Evolutionary conservation across 2,888 invertebrate species (phyloP).

Genomic region (Macropis europaea): DNA sequence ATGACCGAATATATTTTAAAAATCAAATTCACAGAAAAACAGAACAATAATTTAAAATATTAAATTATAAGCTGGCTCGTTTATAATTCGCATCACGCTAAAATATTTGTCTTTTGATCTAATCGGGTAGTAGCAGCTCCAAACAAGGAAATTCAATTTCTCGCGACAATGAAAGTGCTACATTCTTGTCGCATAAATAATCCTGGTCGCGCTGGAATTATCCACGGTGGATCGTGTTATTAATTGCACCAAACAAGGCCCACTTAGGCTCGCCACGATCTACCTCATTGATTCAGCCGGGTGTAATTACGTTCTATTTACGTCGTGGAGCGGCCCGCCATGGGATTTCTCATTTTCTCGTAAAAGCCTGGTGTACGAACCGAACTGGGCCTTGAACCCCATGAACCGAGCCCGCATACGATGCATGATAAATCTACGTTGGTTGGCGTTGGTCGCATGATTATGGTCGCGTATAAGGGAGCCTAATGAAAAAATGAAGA

Average conservation of each 20-base stretch:
- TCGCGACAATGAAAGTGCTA: not conserved
- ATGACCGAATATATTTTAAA: too few relatives aligned
- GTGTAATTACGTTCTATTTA: slow-evolving; percentile 57
- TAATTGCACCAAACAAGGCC: slow-evolving; percentile 49
- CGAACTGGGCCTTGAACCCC: slow-evolving; percentile 41
- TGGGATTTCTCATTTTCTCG: slow-evolving; percentile 53
- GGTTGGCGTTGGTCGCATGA: slow-evolving; percentile 26
- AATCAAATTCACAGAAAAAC: too few relatives aligned
- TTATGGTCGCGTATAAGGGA: slow-evolving; percentile 42
- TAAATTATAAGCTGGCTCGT: too few relatives aligned
- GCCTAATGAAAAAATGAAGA: slow-evolving; percentile 39
- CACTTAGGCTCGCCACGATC: not conserved
- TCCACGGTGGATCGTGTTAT: not conserved
- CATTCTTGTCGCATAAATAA: not conserved
- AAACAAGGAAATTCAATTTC: slow-evolving; percentile 13
- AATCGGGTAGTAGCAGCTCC: too few relatives aligned
- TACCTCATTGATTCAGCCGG: slow-evolving; percentile 26
- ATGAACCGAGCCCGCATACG: slow-evolving; percentile 47
- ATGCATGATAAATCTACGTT: slow-evolving; percentile 59
- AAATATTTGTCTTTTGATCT: too few relatives aligned
- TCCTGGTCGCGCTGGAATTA: not conserved
- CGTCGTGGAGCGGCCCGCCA: slow-evolving; percentile 30
- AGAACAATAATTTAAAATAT: too few relatives aligned
- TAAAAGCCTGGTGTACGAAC: slow-evolving; percentile 4
- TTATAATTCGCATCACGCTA: too few relatives aligned